These are phyloP conservation scores for Toxotes jaculatrix DNA, from an alignment of 2,113 vertebrate species.

Conservation along the genomic window DNA sequence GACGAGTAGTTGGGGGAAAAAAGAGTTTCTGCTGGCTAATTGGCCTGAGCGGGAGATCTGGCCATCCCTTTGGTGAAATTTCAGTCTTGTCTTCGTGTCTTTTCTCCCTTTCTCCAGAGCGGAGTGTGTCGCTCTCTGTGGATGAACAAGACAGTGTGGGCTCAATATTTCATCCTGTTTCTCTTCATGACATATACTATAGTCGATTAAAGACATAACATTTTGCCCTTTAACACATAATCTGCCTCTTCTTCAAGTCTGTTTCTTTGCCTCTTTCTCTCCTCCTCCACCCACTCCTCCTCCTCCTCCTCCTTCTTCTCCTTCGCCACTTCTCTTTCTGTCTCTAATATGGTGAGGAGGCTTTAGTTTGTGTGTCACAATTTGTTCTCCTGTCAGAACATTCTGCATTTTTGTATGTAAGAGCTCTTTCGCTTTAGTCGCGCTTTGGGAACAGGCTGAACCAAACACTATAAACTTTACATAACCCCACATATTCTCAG, in stretches of 20 bases:
- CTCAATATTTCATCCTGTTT: conserved; percentile 62
- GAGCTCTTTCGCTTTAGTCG: conserved; percentile 20
- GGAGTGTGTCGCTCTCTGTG: conserved; percentile 47
- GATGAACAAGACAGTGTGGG: conserved; percentile 49
- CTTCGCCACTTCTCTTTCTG: background rate
- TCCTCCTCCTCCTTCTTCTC: background rate
- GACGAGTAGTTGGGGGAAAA: conserved; percentile 58
- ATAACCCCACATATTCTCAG: conserved; percentile 8
- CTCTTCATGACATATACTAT: conserved; percentile 48
- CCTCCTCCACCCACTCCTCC: conserved; percentile 6
- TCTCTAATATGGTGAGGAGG: conserved; percentile 30
- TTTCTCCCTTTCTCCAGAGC: conserved; percentile 63
- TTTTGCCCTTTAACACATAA: conserved; percentile 62
- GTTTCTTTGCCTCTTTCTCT: conserved; percentile 27
- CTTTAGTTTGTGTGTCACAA: conserved; percentile 45
- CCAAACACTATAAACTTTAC: conserved; percentile 22
- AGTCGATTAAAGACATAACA: conserved; percentile 60
- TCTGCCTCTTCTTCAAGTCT: conserved; percentile 33
- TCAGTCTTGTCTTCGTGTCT: conserved; percentile 65
- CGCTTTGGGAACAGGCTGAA: conserved; percentile 39
- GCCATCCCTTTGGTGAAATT: conserved; percentile 74
- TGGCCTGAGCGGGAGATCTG: conserved; percentile 73
- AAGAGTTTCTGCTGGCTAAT: conserved; percentile 76
- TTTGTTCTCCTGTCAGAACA: conserved; percentile 57
- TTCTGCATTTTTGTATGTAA: conserved; percentile 34